phyloP scores from a whole-genome alignment of 2,113 vertebrate genomes.

The Tor tambroides region DNA sequence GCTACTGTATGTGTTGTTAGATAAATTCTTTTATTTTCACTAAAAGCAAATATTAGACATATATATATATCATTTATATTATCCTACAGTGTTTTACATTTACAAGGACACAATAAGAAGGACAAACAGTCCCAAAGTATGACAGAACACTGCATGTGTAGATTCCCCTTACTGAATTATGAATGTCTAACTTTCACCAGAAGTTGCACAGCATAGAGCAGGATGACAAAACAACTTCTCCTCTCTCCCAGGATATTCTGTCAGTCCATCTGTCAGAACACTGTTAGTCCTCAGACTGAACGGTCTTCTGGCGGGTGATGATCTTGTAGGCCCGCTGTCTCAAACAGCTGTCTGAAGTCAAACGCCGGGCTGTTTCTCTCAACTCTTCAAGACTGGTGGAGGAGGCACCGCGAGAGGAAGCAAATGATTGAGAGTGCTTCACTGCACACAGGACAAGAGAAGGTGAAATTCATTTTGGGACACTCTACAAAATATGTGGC shows the following conservation, averaged over 20 bases:
- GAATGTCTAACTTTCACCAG: not conserved
- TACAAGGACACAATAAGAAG: not conserved
- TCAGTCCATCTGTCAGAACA: slow-evolving; percentile 37
- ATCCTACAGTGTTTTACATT: not conserved
- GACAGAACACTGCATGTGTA: not conserved
- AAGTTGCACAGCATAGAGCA: not conserved
- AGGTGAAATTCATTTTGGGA: not conserved
- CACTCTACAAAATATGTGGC: not conserved
- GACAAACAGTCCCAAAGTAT: not conserved
- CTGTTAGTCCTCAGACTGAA: slow-evolving; percentile 68
- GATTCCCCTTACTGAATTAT: slow-evolving; percentile 1
- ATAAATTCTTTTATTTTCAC: not conserved
- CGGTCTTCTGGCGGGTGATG: slow-evolving; percentile 77
- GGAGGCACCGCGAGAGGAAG: slow-evolving; percentile 72
- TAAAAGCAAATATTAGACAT: slow-evolving; percentile 9
- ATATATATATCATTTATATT: too few species aligned
- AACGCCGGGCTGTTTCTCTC: slow-evolving; percentile 83
- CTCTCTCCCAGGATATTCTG: too few species aligned
- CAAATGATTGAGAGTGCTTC: slow-evolving; percentile 91
- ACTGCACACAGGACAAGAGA: slow-evolving; percentile 71
- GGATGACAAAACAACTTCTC: not conserved
- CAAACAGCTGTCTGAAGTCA: slow-evolving; percentile 87
- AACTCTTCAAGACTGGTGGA: slow-evolving; percentile 83
- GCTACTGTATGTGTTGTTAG: too few species aligned
- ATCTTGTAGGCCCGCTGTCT: slow-evolving; percentile 87